A percentile compares a stretch with the other conserved stretches of the same genome.
phyloP scores from a whole-genome alignment of 2,888 invertebrate species.

The Spodoptera exigua region DNA sequence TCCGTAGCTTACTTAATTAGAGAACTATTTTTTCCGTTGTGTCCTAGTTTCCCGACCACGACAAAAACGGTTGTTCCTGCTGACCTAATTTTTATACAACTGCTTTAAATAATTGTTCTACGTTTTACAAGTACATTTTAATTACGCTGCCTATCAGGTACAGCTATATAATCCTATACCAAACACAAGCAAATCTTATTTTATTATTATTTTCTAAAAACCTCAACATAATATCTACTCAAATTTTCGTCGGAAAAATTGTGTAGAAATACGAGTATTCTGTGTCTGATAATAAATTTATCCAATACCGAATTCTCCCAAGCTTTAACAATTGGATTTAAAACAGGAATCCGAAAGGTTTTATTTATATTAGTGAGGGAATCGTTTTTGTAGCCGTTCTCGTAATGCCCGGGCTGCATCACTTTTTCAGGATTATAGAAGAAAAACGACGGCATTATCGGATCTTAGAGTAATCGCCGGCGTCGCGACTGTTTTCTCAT shows the following conservation, averaged over 20 bases:
- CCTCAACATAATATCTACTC: slow-evolving; percentile 7
- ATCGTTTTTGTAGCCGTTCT: slow-evolving; percentile 73
- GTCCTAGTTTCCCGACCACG: slow-evolving; percentile 21
- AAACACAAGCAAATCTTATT: too few species aligned
- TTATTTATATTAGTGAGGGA: slow-evolving; percentile 76
- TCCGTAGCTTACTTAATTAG: slow-evolving; percentile 36
- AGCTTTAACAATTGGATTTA: slow-evolving; percentile 69
- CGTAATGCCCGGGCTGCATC: slow-evolving; percentile 74
- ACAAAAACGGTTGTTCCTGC: slow-evolving; percentile 8
- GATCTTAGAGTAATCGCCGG: slow-evolving; percentile 82
- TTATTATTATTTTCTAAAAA: not conserved
- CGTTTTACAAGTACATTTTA: slow-evolving; percentile 5
- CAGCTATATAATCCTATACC: too few species aligned
- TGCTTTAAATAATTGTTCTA: slow-evolving; percentile 1
- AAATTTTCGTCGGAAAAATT: slow-evolving; percentile 22
- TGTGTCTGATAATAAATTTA: slow-evolving; percentile 54
- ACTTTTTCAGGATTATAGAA: slow-evolving; percentile 86
- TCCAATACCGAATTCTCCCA: slow-evolving; percentile 55
- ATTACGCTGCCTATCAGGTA: too few species aligned
- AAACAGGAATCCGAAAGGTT: slow-evolving; percentile 72
- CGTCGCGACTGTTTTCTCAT: slow-evolving; percentile 79
- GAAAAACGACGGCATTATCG: slow-evolving; percentile 85
- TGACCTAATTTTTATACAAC: slow-evolving; percentile 22
- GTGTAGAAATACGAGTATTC: slow-evolving; percentile 28
- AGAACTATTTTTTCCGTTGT: slow-evolving; percentile 12